Evolutionary conservation across 2,888 invertebrate species (phyloP), one percentile per base, ranked within the genome.

Genomic region (Alentia gelatinosa): DNA sequence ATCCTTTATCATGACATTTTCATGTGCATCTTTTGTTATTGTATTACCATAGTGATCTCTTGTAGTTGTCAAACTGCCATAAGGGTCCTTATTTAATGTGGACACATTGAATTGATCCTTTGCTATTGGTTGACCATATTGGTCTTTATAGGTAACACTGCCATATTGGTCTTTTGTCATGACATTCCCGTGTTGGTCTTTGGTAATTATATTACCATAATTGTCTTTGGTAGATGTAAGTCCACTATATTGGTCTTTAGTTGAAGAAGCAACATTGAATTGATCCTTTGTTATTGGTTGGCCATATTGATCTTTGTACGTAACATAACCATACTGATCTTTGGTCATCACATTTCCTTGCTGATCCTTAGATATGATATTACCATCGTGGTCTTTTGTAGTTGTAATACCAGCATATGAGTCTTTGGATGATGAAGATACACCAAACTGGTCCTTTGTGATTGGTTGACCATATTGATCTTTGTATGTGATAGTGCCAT

Each of bases 151-250:
- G 0, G 79, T 37, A 0, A 26, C 79, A 35, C 23, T n/a, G 15
- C 86, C 86, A 42, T 86, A 86, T 5, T 42, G 42, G n/a, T 86
- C 86, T 47, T 42, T 86, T 4, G 86, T 86, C 26, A 30, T 50
- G 1, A 47, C 30, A 42, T 42, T 42, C 0, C 86, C 86, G 47
- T 86, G 30, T 4, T 12, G n/a, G 26, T 86, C 86, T 86, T 42
- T 86, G n/a, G 35, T n/a, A 9, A 35, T 42, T 26, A 30, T 42
- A 42, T 26, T 42, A 30, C 86, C 86, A 42, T 86, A 86, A 26
- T 42, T 23, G 30, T 86, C 86, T 33, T 42, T 86, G n/a, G 86
- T 86, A 26, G 83, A 15, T 9, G 56, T 56, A 12, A 56, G 56
- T 3, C 5, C 56, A n/a, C 56, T n/a, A 4, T n/a, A 4, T 74